A percentile compares a stretch with the other conserved stretches of the same genome.
Evolutionary conservation across 2,797 vertebrate species (phyloP).

Genomic region (Anisognathus igniventris): DNA sequence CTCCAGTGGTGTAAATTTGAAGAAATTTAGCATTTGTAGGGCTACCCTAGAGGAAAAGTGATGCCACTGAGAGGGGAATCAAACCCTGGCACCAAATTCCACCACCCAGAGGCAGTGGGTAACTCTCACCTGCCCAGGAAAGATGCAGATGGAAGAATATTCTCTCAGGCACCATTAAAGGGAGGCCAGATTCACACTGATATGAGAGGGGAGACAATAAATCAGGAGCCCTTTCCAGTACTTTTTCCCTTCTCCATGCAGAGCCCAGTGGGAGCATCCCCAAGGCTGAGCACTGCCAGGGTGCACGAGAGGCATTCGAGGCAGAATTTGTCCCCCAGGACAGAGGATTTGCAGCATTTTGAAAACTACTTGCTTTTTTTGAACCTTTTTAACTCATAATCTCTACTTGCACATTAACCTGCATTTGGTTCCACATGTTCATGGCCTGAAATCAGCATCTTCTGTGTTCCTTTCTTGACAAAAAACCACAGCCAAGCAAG

Average conservation of each 20-base stretch:
- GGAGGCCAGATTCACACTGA: neutral
- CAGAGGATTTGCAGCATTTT: neutral
- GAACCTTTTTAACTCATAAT: neutral
- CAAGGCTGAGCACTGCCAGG: fast-evolving
- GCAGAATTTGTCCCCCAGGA: neutral
- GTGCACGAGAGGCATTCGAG: fast-evolving
- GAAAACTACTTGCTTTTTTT: neutral
- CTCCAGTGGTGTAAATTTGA: neutral
- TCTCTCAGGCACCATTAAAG: neutral
- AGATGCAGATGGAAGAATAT: neutral
- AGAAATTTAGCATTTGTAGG: neutral
- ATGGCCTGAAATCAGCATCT: neutral
- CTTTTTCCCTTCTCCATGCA: neutral
- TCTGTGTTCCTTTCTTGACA: neutral
- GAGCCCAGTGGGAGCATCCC: neutral
- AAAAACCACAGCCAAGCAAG: neutral
- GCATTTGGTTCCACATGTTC: neutral
- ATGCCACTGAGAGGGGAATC: neutral
- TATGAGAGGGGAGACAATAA: neutral
- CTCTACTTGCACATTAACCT: neutral
- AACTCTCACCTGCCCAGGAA: neutral
- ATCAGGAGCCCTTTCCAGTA: fast-evolving
- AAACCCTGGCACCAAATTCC: neutral
- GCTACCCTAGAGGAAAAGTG: neutral
- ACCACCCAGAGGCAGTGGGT: fast-evolving